A percentile compares a stretch with the other conserved stretches of the same genome.
Conservation (phyloP, 1,140 invertebrate species). For the Trypoxylus dichotomus region DNA sequence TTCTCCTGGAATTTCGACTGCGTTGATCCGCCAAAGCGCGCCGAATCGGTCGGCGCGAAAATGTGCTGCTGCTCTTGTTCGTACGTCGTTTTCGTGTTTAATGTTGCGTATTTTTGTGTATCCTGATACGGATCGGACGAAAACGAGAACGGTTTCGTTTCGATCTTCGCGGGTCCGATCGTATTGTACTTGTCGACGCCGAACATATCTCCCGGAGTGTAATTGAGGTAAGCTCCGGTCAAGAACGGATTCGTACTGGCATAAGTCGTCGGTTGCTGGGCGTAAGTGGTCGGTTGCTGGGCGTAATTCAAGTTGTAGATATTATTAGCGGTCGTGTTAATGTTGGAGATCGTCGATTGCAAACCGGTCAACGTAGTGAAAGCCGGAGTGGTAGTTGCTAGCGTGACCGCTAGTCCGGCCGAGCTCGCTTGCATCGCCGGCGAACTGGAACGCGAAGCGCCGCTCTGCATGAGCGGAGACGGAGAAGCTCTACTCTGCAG, state of each 20-base stretch:
- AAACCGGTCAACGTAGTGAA: conserved; percentile 48
- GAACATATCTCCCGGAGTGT: conserved; percentile 48
- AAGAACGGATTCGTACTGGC: conserved; percentile 64
- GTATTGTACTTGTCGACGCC: conserved; percentile 47
- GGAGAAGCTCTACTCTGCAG: conserved; percentile 48
- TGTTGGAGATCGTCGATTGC: conserved; percentile 51
- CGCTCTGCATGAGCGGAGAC: conserved; percentile 42
- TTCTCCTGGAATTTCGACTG: conserved; percentile 42
- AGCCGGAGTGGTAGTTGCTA: conserved; percentile 54
- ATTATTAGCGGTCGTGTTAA: conserved; percentile 47
- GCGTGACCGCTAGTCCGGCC: conserved; percentile 60
- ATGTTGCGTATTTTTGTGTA: conserved; percentile 42
- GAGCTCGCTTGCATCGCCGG: conserved; percentile 60
- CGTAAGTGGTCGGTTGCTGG: conserved; percentile 52
- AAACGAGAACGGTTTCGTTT: conserved; percentile 47
- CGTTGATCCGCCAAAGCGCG: conserved; percentile 36
- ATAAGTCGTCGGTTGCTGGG: conserved; percentile 51
- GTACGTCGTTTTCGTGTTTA: conserved; percentile 42
- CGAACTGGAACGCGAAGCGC: conserved; percentile 50
- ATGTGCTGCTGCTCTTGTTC: conserved; percentile 32
- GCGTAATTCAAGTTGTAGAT: conserved; percentile 43
- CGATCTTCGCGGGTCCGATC: conserved; percentile 44
- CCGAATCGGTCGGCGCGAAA: conserved; percentile 40
- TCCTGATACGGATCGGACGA: conserved; percentile 37
- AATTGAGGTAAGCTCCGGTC: conserved; percentile 56